Base-by-base conservation (phyloP, 2,113 vertebrate species). In the Hippolais icterina region DNA sequence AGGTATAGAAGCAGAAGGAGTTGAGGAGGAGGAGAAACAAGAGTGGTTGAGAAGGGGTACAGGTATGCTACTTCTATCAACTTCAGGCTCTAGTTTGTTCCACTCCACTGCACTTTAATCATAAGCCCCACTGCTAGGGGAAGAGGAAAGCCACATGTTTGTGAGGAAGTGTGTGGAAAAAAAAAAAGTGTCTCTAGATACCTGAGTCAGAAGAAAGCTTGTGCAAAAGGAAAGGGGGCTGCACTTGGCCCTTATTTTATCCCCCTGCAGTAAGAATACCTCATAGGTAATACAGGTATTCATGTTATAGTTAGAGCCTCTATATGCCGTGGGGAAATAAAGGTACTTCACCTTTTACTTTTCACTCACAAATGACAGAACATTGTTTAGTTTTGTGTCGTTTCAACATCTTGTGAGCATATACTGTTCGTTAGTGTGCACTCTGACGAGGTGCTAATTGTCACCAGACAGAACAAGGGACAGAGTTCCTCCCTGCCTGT, bases 381-480 rank as follows among this genome's bases (percentile, higher is more conserved):
- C 4, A 20, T 47, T 44, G 44, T 49, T 89, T 27, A 71, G 31
- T 56, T 90, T 25, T 39, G 39, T 52, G 41, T 59, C 1, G 0
- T 80, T 71, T 80, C 39, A 60, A 33, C 24, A 47, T 52, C 53
- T 66, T 46, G 41, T n/a, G 61, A 91, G 52, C 33, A 49, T 16
- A 13, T 15, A 46, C 29, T 35, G 35, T 68, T 59, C 0, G 1
- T 15, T n/a, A 42, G 35, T 1, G 0, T n/a, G 25, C 56, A 39
- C 33, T 65, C 27, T 46, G 71, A 70, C 4, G 5, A 49, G 29
- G 22, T 54, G 59, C 66, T 61, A 21, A 46, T 37, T 83, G 47
- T 70, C 54, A 76, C 25, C 76, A 80, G 47, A 33, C 44, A 85
- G 70, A 68, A 64, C 17, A 85, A 71, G 57, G 65, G 46, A 33